phyloP scores from a whole-genome alignment of 2,113 vertebrate species.

The Brachirus orientalis region DNA sequence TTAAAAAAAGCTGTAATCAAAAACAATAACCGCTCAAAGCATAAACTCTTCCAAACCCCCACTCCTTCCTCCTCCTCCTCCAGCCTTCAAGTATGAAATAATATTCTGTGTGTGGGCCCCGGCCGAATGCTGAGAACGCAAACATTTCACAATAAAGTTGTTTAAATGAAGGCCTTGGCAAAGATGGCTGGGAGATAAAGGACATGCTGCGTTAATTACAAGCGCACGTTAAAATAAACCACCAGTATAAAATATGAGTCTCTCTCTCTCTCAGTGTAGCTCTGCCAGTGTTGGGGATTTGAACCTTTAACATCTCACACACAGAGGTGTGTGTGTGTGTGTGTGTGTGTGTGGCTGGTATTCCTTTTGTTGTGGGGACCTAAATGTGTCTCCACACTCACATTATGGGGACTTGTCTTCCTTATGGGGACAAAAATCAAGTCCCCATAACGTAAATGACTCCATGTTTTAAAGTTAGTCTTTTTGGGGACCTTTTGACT shows the following conservation, averaged over 20 bases:
- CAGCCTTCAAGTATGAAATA: conserved; percentile 91
- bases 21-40: conserved; percentile 97
- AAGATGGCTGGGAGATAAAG: conserved; percentile 92
- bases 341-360: too few relatives aligned
- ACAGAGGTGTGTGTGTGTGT: neutral
- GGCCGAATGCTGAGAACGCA: conserved; percentile 93
- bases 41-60: conserved; percentile 87
- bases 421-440: too few relatives aligned
- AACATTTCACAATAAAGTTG: conserved; percentile 99
- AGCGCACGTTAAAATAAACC: conserved; percentile 97
- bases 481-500: too few relatives aligned
- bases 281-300: conserved; percentile 73
- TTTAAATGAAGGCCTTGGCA: conserved; percentile 98
- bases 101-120: conserved; percentile 97
- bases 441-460: too few relatives aligned
- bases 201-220: conserved; percentile 99
- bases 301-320: conserved; percentile 89
- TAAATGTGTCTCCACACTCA: too few relatives aligned
- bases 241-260: conserved; percentile 87
- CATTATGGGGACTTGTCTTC: too few relatives aligned
- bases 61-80: conserved; percentile 2
- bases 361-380: too few relatives aligned
- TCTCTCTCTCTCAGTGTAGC: conserved; percentile 58
- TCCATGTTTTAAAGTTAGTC: too few relatives aligned
- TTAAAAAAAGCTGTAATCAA: conserved; percentile 90